Base-by-base conservation (phyloP, 2,888 invertebrate species). In the Odiellus spinosus region DNA sequence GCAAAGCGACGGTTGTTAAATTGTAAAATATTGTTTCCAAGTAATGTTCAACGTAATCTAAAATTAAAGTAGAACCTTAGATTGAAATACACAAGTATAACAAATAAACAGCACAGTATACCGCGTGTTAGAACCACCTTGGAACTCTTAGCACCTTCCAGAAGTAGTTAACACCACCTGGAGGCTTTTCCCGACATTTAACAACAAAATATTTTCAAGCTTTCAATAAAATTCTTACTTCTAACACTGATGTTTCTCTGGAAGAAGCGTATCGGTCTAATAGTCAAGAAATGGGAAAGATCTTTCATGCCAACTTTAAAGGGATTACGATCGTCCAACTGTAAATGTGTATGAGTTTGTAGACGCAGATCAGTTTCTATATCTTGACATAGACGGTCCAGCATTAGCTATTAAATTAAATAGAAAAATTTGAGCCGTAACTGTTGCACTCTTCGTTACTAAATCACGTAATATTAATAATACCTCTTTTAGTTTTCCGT, bases 11-110 rank as follows among this genome's bases (percentile, higher is more conserved):
- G 1, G 95, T 90, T 1, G 95, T 95, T 59, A 96, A 72, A 70
- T 96, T 95, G 67, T 98, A 98, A 68, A 95, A 96, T 63, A 85
- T 90, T 55, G 77, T 80, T 59, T 91, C 88, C 55, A 98, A 73
- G 67, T 95, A 93, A 62, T 85, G 79, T 64, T 93, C 93, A 8
- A 90, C 78, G 59, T 68, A 71, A 47, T 59, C 71, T 71, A 57
- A 3, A n/a, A 53, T 45, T 36, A 42, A 45, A 50, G 20, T 11
- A 18, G 33, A 19, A 19, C 17, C n/a, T n/a, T n/a, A n/a, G n/a
- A n/a, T n/a, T n/a, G n/a, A n/a, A n/a, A n/a, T n/a, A n/a, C n/a
- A n/a, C n/a, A n/a, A n/a, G n/a, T n/a, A n/a, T n/a, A n/a, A n/a
- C n/a, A n/a, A n/a, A n/a, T n/a, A n/a, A n/a, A n/a, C n/a, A n/a